A percentile compares a stretch with the other conserved stretches of the same genome.
Evolutionary conservation across 2,113 vertebrate genomes (phyloP).

Genomic region (Platichthys stellatus): DNA sequence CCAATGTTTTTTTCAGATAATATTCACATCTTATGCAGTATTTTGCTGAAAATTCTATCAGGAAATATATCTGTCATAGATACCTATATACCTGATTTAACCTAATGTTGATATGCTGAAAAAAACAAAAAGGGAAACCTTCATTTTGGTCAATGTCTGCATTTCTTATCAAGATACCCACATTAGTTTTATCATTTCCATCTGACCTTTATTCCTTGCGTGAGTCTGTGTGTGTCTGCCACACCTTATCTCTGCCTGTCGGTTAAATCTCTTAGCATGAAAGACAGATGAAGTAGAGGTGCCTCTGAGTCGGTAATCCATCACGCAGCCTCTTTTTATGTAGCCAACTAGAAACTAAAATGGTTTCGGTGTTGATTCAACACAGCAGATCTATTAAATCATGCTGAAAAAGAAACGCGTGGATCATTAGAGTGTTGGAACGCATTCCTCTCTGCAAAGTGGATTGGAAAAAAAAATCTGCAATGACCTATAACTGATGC

Average conservation of each 20-base stretch:
- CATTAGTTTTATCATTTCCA: background rate
- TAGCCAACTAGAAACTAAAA: background rate
- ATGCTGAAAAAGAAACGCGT: background rate
- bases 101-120: too few species aligned
- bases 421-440: background rate
- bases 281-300: background rate
- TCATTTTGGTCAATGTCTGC: background rate
- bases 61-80: too few species aligned
- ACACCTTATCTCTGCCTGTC: background rate
- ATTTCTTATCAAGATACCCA: background rate
- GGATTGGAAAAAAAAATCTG: background rate
- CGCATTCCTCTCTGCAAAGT: background rate
- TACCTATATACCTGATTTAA: too few species aligned
- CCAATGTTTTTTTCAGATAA: too few species aligned
- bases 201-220: background rate
- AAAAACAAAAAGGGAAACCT: background rate
- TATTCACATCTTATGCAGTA: too few species aligned
- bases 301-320: too few species aligned
- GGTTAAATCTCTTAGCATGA: slow-evolving; percentile 5
- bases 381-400: slow-evolving; percentile 2
- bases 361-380: slow-evolving; percentile 1
- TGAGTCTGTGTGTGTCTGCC: slow-evolving; percentile 13
- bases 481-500: background rate
- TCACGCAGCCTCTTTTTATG: too few species aligned
- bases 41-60: too few species aligned